Evolutionary conservation across 2,113 vertebrate species (phyloP).

Genomic region (Psittacus erithacus): DNA sequence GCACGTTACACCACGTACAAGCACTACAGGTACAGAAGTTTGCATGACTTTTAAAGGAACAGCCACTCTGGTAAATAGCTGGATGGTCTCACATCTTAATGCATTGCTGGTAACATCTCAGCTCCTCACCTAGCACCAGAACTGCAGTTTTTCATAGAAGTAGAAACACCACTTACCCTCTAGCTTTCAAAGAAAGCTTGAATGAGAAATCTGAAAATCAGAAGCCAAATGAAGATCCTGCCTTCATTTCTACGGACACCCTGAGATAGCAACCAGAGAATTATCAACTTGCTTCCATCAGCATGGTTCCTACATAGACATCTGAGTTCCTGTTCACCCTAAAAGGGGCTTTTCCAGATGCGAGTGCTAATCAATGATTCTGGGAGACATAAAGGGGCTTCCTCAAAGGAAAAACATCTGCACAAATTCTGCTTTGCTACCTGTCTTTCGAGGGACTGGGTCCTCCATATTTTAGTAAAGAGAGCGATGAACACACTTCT

Average conservation of each 20-base stretch:
- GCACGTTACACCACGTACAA: neutral
- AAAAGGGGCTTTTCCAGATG: neutral
- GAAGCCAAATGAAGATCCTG: neutral
- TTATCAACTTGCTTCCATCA: neutral
- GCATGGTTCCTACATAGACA: neutral
- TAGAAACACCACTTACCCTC: neutral
- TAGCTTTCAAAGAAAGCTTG: neutral
- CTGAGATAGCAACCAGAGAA: neutral
- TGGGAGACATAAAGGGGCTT: neutral
- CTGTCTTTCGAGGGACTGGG: neutral
- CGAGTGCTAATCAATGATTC: neutral
- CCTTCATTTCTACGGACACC: neutral
- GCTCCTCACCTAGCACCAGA: neutral
- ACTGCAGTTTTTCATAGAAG: neutral
- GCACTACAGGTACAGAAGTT: neutral
- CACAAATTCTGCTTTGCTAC: neutral
- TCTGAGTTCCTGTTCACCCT: neutral
- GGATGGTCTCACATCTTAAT: neutral
- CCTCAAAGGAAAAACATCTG: neutral
- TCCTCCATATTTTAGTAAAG: neutral
- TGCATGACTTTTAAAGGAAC: neutral
- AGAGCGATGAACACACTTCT: neutral
- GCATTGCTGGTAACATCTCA: neutral
- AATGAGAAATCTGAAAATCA: neutral
- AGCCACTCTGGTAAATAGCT: neutral